Base-by-base conservation (phyloP, 2,797 vertebrate species). In the Poeciliopsis gracilis region DNA sequence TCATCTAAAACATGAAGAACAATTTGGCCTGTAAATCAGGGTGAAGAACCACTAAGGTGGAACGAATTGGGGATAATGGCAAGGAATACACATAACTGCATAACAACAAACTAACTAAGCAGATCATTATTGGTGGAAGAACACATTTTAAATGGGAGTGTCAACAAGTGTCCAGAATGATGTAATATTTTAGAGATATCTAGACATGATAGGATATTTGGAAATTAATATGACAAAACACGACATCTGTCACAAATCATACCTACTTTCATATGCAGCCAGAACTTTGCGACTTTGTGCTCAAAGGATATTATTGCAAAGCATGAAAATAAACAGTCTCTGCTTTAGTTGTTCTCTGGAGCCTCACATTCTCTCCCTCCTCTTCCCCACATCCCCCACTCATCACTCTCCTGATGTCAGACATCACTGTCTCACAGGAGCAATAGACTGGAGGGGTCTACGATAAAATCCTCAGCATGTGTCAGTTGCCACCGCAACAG, bases 391-490 rank as follows among this genome's bases (percentile, higher is more conserved):
- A 36, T 61, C 16, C 59, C 13, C 30, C 20, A 73, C 5, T 33
- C 72, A 53, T 23, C 23, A 36, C 59, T 63, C 59, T 61, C n/a
- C 16, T 63, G 59, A 63, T 36, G 30, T 55, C 33, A 7, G 23
- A 36, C 72, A 38, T 53, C 72, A 38, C 49, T 25, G 72, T 53
- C 72, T 63, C 30, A 20, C 2, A 36, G 59, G 59, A 36, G 59
- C 30, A 36, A 63, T 63, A 63, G 59, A 30, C 30, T 63, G 30
- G 59, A 12, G 20, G 59, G 10, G 36, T 67, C 63, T 25, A 23
- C 1, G 38, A 73, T 85, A 82, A 90, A 84, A 91, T 84, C 84
- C 79, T 78, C 76, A 87, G 87, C 85, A 89, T 88, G 87, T 84
- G 86, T 92, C 89, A 85, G 88, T 82, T 86, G 83, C 88, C 82